These are phyloP conservation scores for Crotalus viridis DNA, from an alignment of 2,113 vertebrate species.

Conservation along the genomic window DNA sequence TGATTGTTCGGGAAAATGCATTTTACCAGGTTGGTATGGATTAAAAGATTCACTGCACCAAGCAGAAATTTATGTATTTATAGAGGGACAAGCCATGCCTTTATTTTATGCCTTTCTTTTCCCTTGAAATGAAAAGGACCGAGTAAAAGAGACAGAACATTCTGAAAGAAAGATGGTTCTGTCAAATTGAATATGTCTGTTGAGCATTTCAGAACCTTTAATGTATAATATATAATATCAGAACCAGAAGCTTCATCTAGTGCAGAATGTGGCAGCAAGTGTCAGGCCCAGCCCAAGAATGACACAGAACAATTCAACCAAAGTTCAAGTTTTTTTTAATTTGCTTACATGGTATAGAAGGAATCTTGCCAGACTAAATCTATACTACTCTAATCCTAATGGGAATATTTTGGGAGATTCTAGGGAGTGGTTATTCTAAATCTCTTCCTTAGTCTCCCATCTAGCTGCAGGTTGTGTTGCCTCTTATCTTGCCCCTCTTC, in stretches of 20 bases:
- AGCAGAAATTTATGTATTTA: neutral
- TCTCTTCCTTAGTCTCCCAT: neutral
- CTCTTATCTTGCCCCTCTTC: neutral
- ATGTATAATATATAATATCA: neutral
- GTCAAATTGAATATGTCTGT: neutral
- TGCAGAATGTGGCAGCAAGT: neutral
- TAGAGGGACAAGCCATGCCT: neutral
- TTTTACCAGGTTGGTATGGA: conserved; percentile 81
- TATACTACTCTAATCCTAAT: neutral
- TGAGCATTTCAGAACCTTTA: neutral
- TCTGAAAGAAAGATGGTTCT: neutral
- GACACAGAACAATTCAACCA: neutral
- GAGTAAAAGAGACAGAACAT: neutral
- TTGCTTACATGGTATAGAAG: neutral
- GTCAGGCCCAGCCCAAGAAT: neutral
- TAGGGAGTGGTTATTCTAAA: neutral
- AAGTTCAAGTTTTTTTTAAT: neutral
- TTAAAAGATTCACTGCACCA: neutral
- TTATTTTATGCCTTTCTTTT: neutral
- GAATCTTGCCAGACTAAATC: neutral
- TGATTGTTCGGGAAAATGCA: conserved; percentile 89
- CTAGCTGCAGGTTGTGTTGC: no score
- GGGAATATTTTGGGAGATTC: neutral
- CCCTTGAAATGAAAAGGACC: neutral
- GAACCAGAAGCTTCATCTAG: neutral